A percentile compares a stretch with the other conserved stretches of the same genome.
Conservation (phyloP, 2,797 vertebrate species). For the Semotilus atromaculatus region DNA sequence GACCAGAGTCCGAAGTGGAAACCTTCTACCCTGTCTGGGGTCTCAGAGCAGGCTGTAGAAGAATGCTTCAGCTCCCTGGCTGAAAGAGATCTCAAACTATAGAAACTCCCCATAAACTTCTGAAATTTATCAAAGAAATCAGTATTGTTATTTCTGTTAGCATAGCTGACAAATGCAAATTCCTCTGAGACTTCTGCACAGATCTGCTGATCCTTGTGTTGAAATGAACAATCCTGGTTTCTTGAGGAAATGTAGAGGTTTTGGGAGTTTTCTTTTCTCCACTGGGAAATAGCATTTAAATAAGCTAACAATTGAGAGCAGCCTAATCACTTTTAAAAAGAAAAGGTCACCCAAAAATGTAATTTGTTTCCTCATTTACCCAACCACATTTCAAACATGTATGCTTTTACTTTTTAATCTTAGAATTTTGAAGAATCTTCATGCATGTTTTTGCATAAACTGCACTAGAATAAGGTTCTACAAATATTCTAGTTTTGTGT, state of each 20-base stretch:
- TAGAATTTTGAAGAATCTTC: background rate
- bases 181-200: slow-evolving; percentile 9
- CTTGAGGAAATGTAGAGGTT: background rate
- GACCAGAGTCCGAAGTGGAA: slow-evolving; percentile 85
- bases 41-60: slow-evolving; percentile 79
- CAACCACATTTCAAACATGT: background rate
- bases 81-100: slow-evolving; percentile 77
- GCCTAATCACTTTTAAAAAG: background rate
- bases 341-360: background rate
- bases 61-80: slow-evolving; percentile 80
- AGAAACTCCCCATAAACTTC: slow-evolving; percentile 35
- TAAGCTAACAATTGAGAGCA: background rate
- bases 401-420: background rate
- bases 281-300: background rate
- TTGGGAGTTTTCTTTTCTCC: background rate
- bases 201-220: slow-evolving; percentile 19
- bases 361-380: background rate
- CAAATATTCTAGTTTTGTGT: no score
- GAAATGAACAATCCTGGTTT: slow-evolving; percentile 35
- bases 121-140: background rate
- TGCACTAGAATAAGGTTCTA: no score
- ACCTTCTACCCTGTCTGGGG: slow-evolving; percentile 78
- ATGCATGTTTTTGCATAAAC: background rate
- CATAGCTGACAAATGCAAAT: slow-evolving; percentile 9
- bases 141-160: slow-evolving; percentile 17